Conservation (phyloP, 1,140 invertebrate species). For the Reticulitermes speratus region DNA sequence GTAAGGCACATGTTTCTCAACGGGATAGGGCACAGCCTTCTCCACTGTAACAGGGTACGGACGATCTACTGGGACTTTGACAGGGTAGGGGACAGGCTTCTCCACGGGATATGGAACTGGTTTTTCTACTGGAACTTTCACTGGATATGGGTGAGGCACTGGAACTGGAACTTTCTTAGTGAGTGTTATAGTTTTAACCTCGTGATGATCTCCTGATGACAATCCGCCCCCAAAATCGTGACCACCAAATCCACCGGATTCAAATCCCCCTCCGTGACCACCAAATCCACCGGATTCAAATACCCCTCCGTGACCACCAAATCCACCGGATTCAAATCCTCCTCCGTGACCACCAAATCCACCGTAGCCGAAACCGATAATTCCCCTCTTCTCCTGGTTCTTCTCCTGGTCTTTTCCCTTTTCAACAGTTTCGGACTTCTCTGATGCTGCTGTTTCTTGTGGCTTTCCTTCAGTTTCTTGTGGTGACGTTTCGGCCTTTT, state of each 20-base stretch:
- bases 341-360: slow-evolving; percentile 10
- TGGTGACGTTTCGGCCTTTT: not conserved
- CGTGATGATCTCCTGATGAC: slow-evolving; percentile 35
- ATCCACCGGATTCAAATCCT: not conserved
- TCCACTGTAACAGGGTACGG: slow-evolving; percentile 51
- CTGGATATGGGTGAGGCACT: slow-evolving; percentile 23
- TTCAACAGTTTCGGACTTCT: not conserved
- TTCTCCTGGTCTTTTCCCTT: slow-evolving; percentile 19
- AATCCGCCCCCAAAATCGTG: slow-evolving; percentile 24
- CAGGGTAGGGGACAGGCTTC: slow-evolving; percentile 49
- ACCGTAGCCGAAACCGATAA: not conserved
- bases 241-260: not conserved
- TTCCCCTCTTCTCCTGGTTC: slow-evolving; percentile 22
- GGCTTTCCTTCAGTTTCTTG: not conserved
- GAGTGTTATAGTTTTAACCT: slow-evolving; percentile 49
- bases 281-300: not conserved
- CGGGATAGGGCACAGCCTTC: slow-evolving; percentile 55
- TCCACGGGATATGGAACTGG: slow-evolving; percentile 35
- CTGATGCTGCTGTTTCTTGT: not conserved
- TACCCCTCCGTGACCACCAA: not conserved
- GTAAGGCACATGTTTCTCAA: slow-evolving; percentile 15
- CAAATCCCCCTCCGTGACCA: not conserved
- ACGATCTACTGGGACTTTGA: slow-evolving; percentile 44
- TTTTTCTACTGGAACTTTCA: slow-evolving; percentile 46
- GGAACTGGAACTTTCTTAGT: slow-evolving; percentile 49